These are phyloP conservation scores for Tanypteryx hageni DNA, from an alignment of 2,888 invertebrate species.

Conservation along the genomic window DNA sequence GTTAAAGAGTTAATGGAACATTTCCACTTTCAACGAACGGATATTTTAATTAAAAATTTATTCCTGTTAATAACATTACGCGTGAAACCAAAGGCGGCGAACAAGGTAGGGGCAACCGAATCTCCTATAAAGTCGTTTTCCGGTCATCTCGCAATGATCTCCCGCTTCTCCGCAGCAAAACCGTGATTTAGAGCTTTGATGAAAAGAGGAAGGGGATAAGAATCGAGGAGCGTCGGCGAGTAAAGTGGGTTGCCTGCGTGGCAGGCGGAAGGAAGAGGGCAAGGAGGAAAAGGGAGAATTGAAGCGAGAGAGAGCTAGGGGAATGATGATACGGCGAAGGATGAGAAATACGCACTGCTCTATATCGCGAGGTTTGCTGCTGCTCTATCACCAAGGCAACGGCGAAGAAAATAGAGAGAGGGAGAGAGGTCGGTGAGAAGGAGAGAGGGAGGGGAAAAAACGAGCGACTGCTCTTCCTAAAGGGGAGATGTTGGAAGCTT, in stretches of 20 bases:
- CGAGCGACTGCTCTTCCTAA: neutral
- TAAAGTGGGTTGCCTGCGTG: neutral
- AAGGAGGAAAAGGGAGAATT: neutral
- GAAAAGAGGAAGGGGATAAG: neutral
- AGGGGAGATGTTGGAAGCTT: constrained; percentile 18
- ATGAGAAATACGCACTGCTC: neutral
- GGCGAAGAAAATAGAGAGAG: neutral
- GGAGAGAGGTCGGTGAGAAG: neutral
- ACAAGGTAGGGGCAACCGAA: neutral
- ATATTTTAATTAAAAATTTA: too few relatives aligned
- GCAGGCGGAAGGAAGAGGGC: neutral
- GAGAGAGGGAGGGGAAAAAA: neutral
- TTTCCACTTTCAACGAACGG: too few relatives aligned
- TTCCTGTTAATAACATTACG: too few relatives aligned
- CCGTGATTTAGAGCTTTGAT: constrained; percentile 4
- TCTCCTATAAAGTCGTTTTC: neutral
- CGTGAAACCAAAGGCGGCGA: too few relatives aligned
- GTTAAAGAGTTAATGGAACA: too few relatives aligned
- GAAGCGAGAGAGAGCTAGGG: neutral
- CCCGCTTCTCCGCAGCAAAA: neutral
- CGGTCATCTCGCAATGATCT: neutral
- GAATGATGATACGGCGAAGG: neutral
- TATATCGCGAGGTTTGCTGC: neutral
- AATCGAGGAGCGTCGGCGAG: neutral
- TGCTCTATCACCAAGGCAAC: neutral